Evolutionary conservation across 1,140 invertebrate species (phyloP).

Genomic region (Eufriesea mexicana): DNA sequence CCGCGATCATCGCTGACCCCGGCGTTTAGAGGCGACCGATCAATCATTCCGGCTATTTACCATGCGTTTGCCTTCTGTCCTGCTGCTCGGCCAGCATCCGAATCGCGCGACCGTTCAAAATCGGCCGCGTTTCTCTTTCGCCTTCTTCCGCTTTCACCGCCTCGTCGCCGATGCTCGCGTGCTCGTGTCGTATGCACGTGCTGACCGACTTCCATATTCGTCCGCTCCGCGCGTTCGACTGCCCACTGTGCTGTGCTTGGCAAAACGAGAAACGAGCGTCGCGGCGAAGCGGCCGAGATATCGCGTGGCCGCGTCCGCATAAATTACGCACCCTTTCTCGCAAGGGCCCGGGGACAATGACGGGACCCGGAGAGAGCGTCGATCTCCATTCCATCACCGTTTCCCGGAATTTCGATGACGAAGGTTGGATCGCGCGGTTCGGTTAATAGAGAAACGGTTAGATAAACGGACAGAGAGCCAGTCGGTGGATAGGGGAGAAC

Average conservation of each 20-base stretch:
- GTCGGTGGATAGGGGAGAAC: neutral
- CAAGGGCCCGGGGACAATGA: no score
- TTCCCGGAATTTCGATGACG: no score
- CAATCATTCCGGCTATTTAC: conserved; percentile 20
- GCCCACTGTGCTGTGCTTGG: no score
- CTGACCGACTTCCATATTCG: conserved; percentile 12
- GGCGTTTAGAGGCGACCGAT: conserved; percentile 12
- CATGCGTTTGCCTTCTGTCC: neutral
- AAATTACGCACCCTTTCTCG: no score
- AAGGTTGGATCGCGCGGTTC: neutral
- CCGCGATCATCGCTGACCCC: neutral
- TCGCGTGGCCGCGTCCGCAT: no score
- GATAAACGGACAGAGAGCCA: neutral
- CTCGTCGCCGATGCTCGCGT: neutral
- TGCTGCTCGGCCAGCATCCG: neutral
- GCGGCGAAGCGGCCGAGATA: no score
- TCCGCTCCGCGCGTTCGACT: no score
- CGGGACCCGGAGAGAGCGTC: no score
- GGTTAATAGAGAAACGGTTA: conserved; percentile 30
- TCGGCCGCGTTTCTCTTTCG: conserved; percentile 26
- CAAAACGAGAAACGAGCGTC: no score
- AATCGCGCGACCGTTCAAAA: neutral
- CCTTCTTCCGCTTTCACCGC: conserved; percentile 38
- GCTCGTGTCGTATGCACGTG: neutral
- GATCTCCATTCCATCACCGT: no score